Base-by-base conservation (phyloP, 2,113 vertebrate species). In the Ibidorhyncha struthersii region DNA sequence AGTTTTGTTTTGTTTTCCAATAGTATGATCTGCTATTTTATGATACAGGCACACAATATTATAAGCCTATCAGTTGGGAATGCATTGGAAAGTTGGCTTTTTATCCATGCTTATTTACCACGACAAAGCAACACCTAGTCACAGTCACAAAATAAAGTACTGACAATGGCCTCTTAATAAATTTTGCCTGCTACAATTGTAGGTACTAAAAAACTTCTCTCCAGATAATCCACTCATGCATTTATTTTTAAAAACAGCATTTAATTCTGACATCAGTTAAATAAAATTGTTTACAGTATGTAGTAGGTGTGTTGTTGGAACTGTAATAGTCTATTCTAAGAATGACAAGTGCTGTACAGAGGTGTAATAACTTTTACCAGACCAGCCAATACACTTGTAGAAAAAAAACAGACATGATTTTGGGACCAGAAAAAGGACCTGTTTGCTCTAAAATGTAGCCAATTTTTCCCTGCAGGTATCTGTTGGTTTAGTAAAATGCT, bases 221-320 rank as follows among this genome's bases (percentile, higher is more conserved):
- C 47, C 50, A 18, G 38, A 53, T 53, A 91, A 79, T 41, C n/a
- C 63, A 70, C 25, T 80, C 40, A 21, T 16, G 20, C 38, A 67
- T 82, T 72, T 36, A 16, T n/a, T 83, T 56, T 3, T 3, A 70
- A 79, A 86, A 92, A 72, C 6, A 30, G 47, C 50, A 86, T 58
- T 76, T 90, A 91, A 74, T 90, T 85, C 70, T 81, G 87, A 85
- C 61, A 86, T 45, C 29, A 89, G 63, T 78, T 86, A 84, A 95
- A 91, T 40, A 73, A 93, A 90, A 80, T 69, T 76, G 30, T 65
- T 94, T 91, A 66, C 41, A 69, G 56, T 41, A 49, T 7, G 36
- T 41, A 71, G 50, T 65, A 93, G 79, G 84, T 91, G 50, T 71
- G 50, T 17, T 87, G 52, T 16, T 91, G 62, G 41, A 91, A 65